Conservation (phyloP, 2,797 vertebrate genomes). For the Platalea minor region DNA sequence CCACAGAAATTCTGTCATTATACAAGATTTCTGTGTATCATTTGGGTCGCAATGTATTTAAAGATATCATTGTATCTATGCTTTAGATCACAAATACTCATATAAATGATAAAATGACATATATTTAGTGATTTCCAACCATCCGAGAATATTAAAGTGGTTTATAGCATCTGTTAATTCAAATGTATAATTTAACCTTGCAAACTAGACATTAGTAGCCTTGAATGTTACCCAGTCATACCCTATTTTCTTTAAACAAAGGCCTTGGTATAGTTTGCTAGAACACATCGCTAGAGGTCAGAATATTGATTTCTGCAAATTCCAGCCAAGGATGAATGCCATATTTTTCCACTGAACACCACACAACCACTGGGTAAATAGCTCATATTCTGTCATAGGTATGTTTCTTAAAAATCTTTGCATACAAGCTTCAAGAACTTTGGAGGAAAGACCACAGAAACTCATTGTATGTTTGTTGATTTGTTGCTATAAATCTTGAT, state of each 20-base stretch:
- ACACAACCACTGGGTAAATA: not conserved
- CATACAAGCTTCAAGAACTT: not conserved
- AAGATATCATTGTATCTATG: not conserved
- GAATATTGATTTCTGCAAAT: not conserved
- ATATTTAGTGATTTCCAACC: not conserved
- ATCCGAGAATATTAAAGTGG: not conserved
- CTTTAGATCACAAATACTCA: not conserved
- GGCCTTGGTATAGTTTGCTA: not conserved
- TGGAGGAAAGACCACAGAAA: not conserved
- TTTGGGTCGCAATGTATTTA: not conserved
- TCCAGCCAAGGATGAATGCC: not conserved
- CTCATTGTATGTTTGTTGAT: not conserved
- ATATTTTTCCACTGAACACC: not conserved
- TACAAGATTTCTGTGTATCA: not conserved
- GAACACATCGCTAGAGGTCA: not conserved
- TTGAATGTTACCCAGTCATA: not conserved
- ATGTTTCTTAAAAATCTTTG: not conserved
- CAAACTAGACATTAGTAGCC: not conserved
- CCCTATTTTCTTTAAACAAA: not conserved
- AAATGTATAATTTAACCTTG: not conserved
- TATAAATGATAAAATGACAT: not conserved
- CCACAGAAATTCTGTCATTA: not conserved
- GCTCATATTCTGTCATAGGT: not conserved
- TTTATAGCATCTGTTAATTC: not conserved
- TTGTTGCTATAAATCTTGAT: not conserved